Evolutionary conservation across 1,140 invertebrate genomes (phyloP), one percentile per base, ranked within the genome.

Genomic region (Zaprionus gabonicus): DNA sequence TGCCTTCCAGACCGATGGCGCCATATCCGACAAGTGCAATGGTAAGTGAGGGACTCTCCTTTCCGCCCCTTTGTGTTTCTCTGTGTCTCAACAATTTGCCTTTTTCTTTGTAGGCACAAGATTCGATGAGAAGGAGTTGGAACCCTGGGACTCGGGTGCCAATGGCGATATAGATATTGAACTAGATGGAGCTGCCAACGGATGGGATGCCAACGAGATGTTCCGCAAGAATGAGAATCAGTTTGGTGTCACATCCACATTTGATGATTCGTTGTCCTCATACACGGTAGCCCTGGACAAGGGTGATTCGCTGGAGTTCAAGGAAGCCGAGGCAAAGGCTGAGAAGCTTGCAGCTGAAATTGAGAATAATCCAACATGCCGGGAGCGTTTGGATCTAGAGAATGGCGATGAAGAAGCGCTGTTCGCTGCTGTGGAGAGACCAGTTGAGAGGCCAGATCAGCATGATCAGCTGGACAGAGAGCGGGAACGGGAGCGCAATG

Each of bases 161-260:
- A 94, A 94, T 87, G 81, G 95, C 44, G 96, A 96, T 68, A 93
- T 95, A 62, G 95, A 95, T 76, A 93, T 95, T 74, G 95, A 95
- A 79, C 93, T 96, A 44, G 96, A 96, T 88, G 94, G 94, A 75
- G 94, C 95, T 75, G 94, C 95, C 94, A 98, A 98, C 94, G 98
- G 98, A 68, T 99, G 98, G 98, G 97, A 98, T 94, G 96, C 96
- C 0, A 95, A 97, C 92, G 98, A 99, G 75, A 99, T 99, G 98
- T 99, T 99, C 93, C 94, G 95, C 59, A 97, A 96, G 91, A 99
- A 99, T 94, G 97, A 98, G 93, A 95, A 97, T 93, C 93, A 96
- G 63, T 98, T 98, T 93, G 97, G 97, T 67, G 97, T 99, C 10
- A 95, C 96, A 80, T 97, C 97, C 70, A 97, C 96, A 6, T 99